Base-by-base conservation (phyloP, 2,113 vertebrate species). In the Eidolon helvum region DNA sequence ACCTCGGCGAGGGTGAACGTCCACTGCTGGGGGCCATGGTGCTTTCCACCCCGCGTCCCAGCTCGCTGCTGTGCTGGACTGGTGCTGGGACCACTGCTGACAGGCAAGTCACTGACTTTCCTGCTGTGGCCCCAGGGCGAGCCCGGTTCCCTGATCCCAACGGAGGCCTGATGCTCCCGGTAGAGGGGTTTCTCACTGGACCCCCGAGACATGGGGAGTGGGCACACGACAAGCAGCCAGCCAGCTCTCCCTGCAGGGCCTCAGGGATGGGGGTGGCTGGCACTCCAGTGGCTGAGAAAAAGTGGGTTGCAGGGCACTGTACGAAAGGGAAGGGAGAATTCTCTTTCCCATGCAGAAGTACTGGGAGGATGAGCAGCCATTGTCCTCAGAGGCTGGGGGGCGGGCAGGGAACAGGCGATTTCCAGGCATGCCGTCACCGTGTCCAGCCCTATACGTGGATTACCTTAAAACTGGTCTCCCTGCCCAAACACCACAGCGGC, bases 31-130 rank as follows among this genome's bases (percentile, higher is more conserved):
- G 4, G 16, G 61, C 2, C 5, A 53, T 14, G 24, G 18, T 22
- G 28, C 75, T 68, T 50, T 7, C 15, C 19, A 26, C 24, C 10
- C 50, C 45, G 24, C 7, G 33, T 4, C 2, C 30, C 9, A 14
- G 68, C 14, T 40, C 21, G 35, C 30, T 30, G 4, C 2, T 1
- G 7, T 48, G 10, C 0, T 48, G 43, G 40, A 43, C 57, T 26
- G 0, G 0, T 2, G 38, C 45, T 4, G 11, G 7, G 15, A 5
- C 4, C 2, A 1, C 4, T 3, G 1, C 12, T 35, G 11, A 1
- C 15, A 5, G 33, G 38, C 11, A 38, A 55, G 65, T 28, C 8
- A 35, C 59, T 53, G 26, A 57, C 61, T 33, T 74, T 45, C 63
- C 75, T 61, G 26, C 53, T 30, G 1, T 35, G 40, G 5, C 1